phyloP scores from a whole-genome alignment of 2,888 invertebrate genomes.

The Julus scandinavius region DNA sequence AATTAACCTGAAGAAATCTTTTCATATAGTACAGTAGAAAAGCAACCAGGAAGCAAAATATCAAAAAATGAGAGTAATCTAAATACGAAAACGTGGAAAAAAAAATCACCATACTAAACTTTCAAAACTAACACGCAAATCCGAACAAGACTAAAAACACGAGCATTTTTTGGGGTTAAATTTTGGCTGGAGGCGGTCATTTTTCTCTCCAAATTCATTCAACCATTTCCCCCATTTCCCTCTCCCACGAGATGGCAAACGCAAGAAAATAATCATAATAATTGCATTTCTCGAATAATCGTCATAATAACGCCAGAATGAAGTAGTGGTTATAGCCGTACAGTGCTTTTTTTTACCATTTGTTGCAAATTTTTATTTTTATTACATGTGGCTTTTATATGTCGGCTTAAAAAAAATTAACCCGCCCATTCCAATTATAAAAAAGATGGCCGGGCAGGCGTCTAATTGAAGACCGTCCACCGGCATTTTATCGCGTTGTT shows the following conservation, averaged over 20 bases:
- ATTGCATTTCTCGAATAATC: slow-evolving; percentile 33
- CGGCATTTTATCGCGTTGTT: slow-evolving; percentile 6
- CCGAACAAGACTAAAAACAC: not conserved
- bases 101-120: not conserved
- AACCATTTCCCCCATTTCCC: slow-evolving; percentile 12
- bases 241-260: not conserved
- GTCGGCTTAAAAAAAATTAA: slow-evolving; percentile 3
- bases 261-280: slow-evolving; percentile 3
- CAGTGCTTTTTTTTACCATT: not conserved
- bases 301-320: not conserved
- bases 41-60: not conserved
- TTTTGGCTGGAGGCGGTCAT: not conserved
- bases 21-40: not conserved
- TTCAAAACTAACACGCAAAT: not conserved
- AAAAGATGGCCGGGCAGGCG: slow-evolving; percentile 13
- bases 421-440: slow-evolving; percentile 26
- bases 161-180: not conserved
- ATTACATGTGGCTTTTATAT: slow-evolving; percentile 25
- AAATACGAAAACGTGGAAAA: not conserved
- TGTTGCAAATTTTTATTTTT: not conserved
- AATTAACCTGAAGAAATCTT: no score
- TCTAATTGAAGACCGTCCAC: slow-evolving; percentile 33
- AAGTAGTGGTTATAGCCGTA: not conserved
- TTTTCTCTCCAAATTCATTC: slow-evolving; percentile 12
- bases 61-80: not conserved